phyloP scores from a whole-genome alignment of 2,888 invertebrate genomes.

The Pollenia amentaria region DNA sequence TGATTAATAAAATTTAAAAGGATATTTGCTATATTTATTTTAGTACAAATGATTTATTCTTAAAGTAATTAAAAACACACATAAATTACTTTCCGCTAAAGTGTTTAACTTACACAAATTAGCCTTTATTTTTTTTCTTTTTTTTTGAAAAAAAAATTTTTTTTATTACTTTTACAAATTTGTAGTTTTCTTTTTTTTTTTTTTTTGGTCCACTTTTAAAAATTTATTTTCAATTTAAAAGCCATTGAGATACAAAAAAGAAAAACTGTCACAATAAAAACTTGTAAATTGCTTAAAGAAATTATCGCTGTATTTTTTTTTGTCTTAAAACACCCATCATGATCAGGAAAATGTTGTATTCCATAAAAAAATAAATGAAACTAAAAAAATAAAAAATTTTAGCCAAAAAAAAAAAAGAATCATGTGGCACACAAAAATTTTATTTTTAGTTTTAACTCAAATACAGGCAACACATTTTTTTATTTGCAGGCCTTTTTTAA shows the following conservation, averaged over 20 bases:
- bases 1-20: background rate
- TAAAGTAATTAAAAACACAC: slow-evolving; percentile 20
- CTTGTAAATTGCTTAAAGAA: slow-evolving; percentile 64
- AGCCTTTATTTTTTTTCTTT: slow-evolving; percentile 19
- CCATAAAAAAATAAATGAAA: background rate
- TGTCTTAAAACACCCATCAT: background rate
- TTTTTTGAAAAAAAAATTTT: slow-evolving; percentile 1
- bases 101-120: slow-evolving; percentile 53
- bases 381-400: slow-evolving; percentile 6
- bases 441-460: slow-evolving; percentile 57
- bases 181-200: slow-evolving; percentile 30
- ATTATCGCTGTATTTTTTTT: slow-evolving; percentile 56
- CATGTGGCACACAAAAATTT: slow-evolving; percentile 46
- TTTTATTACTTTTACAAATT: slow-evolving; percentile 37
- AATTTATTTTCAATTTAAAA: slow-evolving; percentile 44
- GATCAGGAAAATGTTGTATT: slow-evolving; percentile 1
- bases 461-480: slow-evolving; percentile 24
- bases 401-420: slow-evolving; percentile 18
- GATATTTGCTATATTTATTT: background rate
- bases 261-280: slow-evolving; percentile 64
- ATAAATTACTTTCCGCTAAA: slow-evolving; percentile 55
- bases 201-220: background rate
- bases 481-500: slow-evolving; percentile 56
- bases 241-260: slow-evolving; percentile 24
- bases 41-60: background rate